Base-by-base conservation (phyloP, 2,113 vertebrate genomes). In the Forbesichthys agassizii region DNA sequence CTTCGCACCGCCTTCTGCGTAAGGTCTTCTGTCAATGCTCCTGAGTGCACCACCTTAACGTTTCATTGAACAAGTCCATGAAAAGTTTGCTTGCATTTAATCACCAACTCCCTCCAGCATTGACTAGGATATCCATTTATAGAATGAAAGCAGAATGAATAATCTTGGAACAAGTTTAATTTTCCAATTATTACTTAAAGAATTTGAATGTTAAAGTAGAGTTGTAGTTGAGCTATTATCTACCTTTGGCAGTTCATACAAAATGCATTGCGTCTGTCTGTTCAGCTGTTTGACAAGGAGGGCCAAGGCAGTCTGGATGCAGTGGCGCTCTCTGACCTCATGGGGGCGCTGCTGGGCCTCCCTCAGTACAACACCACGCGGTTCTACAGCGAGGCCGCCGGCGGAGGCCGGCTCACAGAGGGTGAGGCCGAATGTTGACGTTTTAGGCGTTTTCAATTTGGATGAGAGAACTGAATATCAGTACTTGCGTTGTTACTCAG, bases 291-390 rank as follows among this genome's bases (percentile, higher is more conserved):
- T 61, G 88, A 90, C 66, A 11, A 36, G 1, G 84, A 88, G 0
- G n/a, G 59, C 47, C 69, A 56, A 9, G 91, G 90, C 46, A 81
- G 83, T 1, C 80, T 94, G 64, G 82, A 48, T 66, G 81, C 74
- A 63, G 77, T 57, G 57, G 86, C 91, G 66, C 77, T 94, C 42
- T 81, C 86, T 0, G 71, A 33, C 71, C 88, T 94, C 63, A 92
- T 93, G 90, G 90, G 70, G 73, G 92, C 90, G 46, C 85, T 94
- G 78, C 64, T 93, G 59, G 90, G 91, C 0, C 4, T 85, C 2
- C 68, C 88, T 48, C 92, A 94, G 74, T 5, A 70, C 18, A 11
- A 74, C 60, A 81, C 82, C 0, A 13, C 64, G 4, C 74, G 82
- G 53, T 86, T 94, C 7, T 87, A 88, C 69, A 0, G 42, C 0